Percentiles rank a stretch among this genome's conserved stretches.
phyloP scores from a whole-genome alignment of 1,140 invertebrate species.

The Drosophila azteca region DNA sequence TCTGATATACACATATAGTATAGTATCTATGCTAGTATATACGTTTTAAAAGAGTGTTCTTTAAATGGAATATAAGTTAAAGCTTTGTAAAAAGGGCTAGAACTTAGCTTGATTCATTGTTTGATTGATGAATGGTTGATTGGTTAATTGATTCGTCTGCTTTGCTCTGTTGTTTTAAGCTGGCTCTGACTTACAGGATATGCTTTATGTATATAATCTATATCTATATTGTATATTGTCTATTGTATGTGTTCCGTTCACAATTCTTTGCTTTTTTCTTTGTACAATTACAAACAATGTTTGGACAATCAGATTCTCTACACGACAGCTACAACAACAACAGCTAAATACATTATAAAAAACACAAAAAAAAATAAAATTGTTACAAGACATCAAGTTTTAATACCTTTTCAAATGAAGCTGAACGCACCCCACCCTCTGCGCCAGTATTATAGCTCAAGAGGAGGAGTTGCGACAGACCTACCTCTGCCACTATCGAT shows the following conservation, averaged over 20 bases:
- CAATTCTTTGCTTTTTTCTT: constrained; percentile 7
- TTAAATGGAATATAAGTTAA: constrained; percentile 72
- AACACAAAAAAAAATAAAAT: constrained; percentile 9
- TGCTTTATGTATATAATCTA: constrained; percentile 21
- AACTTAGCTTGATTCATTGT: constrained; percentile 28
- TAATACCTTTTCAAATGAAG: background rate
- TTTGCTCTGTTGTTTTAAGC: constrained; percentile 28
- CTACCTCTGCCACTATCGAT: background rate
- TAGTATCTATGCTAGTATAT: constrained; percentile 22
- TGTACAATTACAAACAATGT: constrained; percentile 50
- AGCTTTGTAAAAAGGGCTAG: constrained; percentile 54
- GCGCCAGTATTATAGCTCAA: too few species aligned
- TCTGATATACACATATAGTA: background rate
- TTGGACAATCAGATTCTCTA: constrained; percentile 59
- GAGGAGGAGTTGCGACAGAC: too few species aligned
- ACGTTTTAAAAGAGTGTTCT: constrained; percentile 34
- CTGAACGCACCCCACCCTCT: too few species aligned
- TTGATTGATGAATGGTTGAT: constrained; percentile 6
- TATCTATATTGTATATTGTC: constrained; percentile 22
- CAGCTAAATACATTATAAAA: constrained; percentile 18
- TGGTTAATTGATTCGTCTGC: constrained; percentile 9
- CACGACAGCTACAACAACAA: constrained; percentile 44
- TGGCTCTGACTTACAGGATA: constrained; percentile 44
- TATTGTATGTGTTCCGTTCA: constrained; percentile 5
- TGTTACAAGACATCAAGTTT: constrained; percentile 35